Conservation (phyloP, 2,113 vertebrate genomes). For the Blennius ocellaris region DNA sequence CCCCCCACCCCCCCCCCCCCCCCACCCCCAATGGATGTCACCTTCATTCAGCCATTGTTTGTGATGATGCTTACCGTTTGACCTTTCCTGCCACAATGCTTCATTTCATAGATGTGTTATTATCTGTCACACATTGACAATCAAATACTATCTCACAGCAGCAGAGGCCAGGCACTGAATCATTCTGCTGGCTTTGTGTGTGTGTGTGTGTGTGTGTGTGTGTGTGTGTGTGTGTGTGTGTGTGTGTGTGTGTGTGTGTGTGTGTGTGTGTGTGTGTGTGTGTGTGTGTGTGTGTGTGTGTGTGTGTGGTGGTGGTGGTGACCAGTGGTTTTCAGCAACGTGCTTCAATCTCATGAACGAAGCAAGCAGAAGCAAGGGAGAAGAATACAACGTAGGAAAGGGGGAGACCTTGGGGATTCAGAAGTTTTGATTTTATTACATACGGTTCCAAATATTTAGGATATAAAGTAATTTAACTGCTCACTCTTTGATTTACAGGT, state of each 20-base stretch:
- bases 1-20: too few relatives aligned
- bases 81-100: slow-evolving; percentile 19
- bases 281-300: slow-evolving; percentile 8
- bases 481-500: not conserved
- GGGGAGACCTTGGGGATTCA: not conserved
- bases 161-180: slow-evolving; percentile 31
- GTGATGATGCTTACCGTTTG: not conserved
- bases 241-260: slow-evolving; percentile 19
- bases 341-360: slow-evolving; percentile 27
- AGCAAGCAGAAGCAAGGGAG: not conserved
- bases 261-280: slow-evolving; percentile 22
- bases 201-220: slow-evolving; percentile 12
- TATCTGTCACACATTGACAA: slow-evolving; percentile 24
- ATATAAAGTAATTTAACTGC: not conserved
- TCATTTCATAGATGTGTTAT: not conserved
- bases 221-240: slow-evolving; percentile 16
- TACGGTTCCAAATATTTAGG: not conserved
- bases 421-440: not conserved
- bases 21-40: not conserved
- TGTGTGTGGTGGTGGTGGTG: slow-evolving; percentile 23
- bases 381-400: not conserved
- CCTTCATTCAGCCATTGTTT: slow-evolving; percentile 12
- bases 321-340: slow-evolving; percentile 15
- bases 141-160: slow-evolving; percentile 32
- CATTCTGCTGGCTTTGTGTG: slow-evolving; percentile 15